These are phyloP conservation scores for Sarcophaga bullata DNA, from an alignment of 1,140 invertebrate species.

Conservation along the genomic window DNA sequence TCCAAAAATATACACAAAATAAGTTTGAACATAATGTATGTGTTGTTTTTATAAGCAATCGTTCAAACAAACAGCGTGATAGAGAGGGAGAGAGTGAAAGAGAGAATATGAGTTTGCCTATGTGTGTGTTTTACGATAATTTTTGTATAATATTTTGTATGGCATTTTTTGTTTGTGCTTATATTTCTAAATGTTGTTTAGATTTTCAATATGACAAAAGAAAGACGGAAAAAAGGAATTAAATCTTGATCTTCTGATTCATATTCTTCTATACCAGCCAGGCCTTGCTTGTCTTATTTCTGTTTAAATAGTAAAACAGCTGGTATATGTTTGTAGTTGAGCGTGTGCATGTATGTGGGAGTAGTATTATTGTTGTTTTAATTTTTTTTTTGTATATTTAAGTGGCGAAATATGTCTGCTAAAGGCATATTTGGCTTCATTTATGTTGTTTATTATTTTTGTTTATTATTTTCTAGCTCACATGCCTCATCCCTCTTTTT, in stretches of 20 bases:
- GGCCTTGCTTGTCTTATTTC: background rate
- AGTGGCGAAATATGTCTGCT: conserved; percentile 36
- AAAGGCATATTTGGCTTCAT: conserved; percentile 33
- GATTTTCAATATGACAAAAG: background rate
- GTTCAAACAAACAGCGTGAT: background rate
- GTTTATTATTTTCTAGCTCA: conserved; percentile 5
- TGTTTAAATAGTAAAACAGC: background rate
- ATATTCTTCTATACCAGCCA: too few species aligned
- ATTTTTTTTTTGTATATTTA: conserved; percentile 22
- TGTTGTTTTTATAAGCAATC: too few species aligned
- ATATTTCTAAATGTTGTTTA: background rate
- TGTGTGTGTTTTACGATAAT: background rate
- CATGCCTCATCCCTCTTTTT: background rate
- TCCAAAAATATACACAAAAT: too few species aligned
- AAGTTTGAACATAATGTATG: too few species aligned
- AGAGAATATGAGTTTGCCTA: too few species aligned
- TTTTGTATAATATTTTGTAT: conserved; percentile 1
- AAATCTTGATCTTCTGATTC: too few species aligned
- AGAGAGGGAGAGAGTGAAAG: too few species aligned
- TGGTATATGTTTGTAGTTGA: background rate
- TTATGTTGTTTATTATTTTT: conserved; percentile 39
- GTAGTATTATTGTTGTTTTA: background rate
- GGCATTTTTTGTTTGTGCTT: background rate
- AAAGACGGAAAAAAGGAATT: background rate
- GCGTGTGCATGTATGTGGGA: background rate